phyloP scores from a whole-genome alignment of 30 jellyfish, hydroid and myxozoan genomes.

The Catostylus mosaicus region DNA sequence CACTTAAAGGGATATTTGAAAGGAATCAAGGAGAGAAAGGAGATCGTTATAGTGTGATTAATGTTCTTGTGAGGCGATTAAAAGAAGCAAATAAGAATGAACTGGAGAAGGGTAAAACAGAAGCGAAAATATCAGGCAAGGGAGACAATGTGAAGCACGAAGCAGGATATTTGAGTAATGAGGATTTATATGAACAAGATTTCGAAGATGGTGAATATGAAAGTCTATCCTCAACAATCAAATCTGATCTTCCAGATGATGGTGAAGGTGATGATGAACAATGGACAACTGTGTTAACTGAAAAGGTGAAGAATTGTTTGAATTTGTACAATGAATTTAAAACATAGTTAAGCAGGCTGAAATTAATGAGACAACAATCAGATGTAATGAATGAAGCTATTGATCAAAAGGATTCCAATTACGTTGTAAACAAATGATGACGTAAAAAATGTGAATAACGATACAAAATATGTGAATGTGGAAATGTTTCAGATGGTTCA shows the following conservation, averaged over 20 bases:
- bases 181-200: constrained; percentile 57
- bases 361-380: too few species aligned
- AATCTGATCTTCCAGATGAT: constrained; percentile 7
- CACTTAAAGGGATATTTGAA: constrained; percentile 2
- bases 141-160: background rate
- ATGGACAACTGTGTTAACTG: background rate
- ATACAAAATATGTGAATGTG: too few species aligned
- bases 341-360: too few species aligned
- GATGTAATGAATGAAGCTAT: too few species aligned
- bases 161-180: background rate
- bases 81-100: constrained; percentile 36
- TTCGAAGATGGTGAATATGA: constrained; percentile 65
- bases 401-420: too few species aligned
- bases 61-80: constrained; percentile 55
- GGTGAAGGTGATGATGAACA: background rate
- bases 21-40: constrained; percentile 18
- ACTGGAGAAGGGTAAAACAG: constrained; percentile 1
- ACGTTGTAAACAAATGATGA: too few species aligned
- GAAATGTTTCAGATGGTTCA: too few species aligned
- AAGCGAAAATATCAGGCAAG: background rate
- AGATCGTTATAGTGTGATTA: constrained; percentile 67
- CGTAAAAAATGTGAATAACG: too few species aligned
- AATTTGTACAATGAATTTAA: too few species aligned
- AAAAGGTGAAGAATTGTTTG: background rate
- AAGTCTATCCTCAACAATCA: constrained; percentile 28